Evolutionary conservation across 2,888 invertebrate species (phyloP), one percentile per base, ranked within the genome.

Genomic region (Criorhina ranunculi): DNA sequence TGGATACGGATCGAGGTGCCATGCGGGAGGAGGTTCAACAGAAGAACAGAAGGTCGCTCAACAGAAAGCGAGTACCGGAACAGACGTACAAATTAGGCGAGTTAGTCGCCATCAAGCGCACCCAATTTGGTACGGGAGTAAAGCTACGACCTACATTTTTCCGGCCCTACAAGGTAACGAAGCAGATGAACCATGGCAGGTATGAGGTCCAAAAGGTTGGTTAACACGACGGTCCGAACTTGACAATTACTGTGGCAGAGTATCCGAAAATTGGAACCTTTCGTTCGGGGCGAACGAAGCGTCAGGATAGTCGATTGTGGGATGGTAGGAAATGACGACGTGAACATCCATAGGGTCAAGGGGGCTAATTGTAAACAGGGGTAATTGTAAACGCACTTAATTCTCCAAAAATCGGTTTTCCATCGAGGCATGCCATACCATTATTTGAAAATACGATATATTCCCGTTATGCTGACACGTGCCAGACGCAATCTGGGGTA

Each of bases 91-190:
- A 12, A 5, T 8, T 60, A 15, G 37, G 49, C 17, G 78, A 86
- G n/a, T 51, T 81, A n/a, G 70, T 86, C 44, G 76, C 79, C 53
- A 79, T 76, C 15, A 80, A 86, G 60, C 79, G 80, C 11, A 79
- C 79, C 1, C 83, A 80, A 29, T 77, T 69, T 42, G 77, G 77
- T 2, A 8, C 69, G 1, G 60, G 60, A 11, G 35, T 85, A 24
- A 79, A 76, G 11, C 37, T 76, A n/a, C 57, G 59, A 37, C 67
- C 70, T n/a, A n/a, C n/a, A 24, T 81, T 29, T 24, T 33, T 75
- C 8, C 77, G 66, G 44, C 80, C 64, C 1, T 78, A 78, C 35
- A 78, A 78, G 19, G 37, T 83, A 4, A 31, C 19, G 11, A 42
- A 35, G 8, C 3, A 7, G 0, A 3, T 42, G 6, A 62, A 70